phyloP scores from a whole-genome alignment of 2,113 vertebrate species.

The Pantherophis guttatus region DNA sequence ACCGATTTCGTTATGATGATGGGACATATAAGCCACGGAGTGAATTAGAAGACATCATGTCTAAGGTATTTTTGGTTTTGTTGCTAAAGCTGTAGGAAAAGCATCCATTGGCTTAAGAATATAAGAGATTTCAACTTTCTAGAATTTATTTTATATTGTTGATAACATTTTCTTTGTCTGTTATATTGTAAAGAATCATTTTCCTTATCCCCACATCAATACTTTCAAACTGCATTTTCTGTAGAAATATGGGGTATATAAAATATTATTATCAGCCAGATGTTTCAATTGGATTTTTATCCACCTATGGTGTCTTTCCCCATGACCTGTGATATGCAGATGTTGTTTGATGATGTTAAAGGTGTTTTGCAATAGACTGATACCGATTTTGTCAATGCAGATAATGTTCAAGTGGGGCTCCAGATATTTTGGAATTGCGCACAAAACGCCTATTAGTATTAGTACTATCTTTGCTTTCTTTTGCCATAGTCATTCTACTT shows the following conservation, averaged over 20 bases:
- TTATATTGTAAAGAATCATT: neutral
- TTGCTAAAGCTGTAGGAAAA: neutral
- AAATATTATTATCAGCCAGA: neutral
- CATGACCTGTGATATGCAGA: neutral
- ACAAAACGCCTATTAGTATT: neutral
- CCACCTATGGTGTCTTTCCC: neutral
- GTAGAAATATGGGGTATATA: neutral
- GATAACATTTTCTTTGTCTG: neutral
- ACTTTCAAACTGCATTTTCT: neutral
- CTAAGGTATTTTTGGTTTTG: conserved; percentile 78
- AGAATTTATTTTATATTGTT: neutral
- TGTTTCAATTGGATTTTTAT: neutral
- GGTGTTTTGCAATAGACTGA: neutral
- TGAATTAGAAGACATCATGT: conserved; percentile 96
- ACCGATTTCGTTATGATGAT: conserved; percentile 96
- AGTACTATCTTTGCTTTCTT: neutral
- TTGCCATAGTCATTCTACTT: neutral
- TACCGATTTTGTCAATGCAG: neutral
- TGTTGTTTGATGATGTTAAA: neutral
- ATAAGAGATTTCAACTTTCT: fast-evolving
- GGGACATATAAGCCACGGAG: conserved; percentile 97
- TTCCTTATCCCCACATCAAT: neutral
- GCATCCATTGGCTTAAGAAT: neutral
- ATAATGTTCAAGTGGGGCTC: neutral
- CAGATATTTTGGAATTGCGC: neutral